phyloP scores from a whole-genome alignment of 1,140 invertebrate species.

The Phthorimaea operculella region DNA sequence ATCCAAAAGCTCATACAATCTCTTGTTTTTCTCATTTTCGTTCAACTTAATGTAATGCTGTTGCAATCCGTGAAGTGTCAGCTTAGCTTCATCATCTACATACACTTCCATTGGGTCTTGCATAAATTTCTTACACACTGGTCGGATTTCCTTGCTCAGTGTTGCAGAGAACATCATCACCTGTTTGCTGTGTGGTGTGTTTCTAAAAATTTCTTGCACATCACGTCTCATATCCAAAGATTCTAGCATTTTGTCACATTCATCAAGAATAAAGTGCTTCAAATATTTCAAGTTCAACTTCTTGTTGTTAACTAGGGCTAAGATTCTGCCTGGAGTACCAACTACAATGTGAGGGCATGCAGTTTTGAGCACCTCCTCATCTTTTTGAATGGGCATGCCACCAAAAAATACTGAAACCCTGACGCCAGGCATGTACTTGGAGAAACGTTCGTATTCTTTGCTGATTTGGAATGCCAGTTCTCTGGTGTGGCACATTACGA shows the following conservation, averaged over 20 bases:
- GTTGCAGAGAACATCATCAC: constrained; percentile 99
- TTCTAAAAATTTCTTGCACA: constrained; percentile 99
- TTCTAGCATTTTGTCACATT: constrained; percentile 99
- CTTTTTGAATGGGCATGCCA: not conserved
- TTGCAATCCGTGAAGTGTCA: constrained; percentile 98
- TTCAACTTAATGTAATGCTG: constrained; percentile 99
- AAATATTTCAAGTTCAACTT: constrained; percentile 93
- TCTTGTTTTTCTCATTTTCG: constrained; percentile 99
- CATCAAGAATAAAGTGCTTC: constrained; percentile 98
- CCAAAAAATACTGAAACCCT: too few species aligned
- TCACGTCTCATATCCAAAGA: constrained; percentile 98
- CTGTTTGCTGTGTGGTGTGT: constrained; percentile 99
- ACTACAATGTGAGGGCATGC: constrained; percentile 96
- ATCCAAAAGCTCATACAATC: constrained; percentile 98
- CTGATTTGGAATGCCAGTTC: too few species aligned
- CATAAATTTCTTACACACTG: constrained; percentile 99
- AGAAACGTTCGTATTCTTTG: too few species aligned
- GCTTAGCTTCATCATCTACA: constrained; percentile 99
- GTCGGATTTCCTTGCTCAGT: constrained; percentile 98
- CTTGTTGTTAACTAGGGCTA: constrained; percentile 93
- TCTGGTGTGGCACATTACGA: too few species aligned
- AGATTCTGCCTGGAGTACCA: constrained; percentile 95
- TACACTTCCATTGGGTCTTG: constrained; percentile 99
- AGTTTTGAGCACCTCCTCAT: not conserved
- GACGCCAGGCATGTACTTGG: too few species aligned